Percentiles rank a stretch among this genome's conserved stretches.
phyloP scores from a whole-genome alignment of 2,113 vertebrate species.

The Hippoglossus stenolepis region DNA sequence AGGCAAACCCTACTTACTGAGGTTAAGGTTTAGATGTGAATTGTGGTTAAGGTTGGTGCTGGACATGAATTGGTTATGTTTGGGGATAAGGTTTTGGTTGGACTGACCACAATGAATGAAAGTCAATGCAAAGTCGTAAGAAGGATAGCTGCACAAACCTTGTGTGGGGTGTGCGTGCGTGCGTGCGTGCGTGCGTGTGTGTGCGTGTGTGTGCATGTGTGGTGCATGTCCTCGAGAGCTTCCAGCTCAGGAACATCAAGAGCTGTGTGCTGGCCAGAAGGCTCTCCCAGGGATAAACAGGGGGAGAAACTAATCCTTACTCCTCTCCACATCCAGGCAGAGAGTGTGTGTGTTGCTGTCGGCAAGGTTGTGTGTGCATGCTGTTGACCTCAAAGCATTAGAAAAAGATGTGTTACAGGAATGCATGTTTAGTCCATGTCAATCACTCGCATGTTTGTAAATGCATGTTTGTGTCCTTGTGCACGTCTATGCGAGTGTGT shows the following conservation, averaged over 20 bases:
- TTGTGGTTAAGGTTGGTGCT: too few species aligned
- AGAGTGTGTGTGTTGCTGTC: constrained; percentile 28
- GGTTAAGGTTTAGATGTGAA: too few species aligned
- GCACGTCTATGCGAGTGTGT: constrained; percentile 25
- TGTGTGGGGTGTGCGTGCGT: constrained; percentile 19
- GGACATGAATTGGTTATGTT: too few species aligned
- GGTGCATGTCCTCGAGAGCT: constrained; percentile 40
- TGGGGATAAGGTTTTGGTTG: too few species aligned
- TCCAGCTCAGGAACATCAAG: constrained; percentile 74
- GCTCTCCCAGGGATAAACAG: constrained; percentile 72
- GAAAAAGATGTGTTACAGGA: constrained; percentile 45
- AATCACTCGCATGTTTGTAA: constrained; percentile 58
- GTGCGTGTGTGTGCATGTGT: background rate
- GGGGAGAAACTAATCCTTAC: constrained; percentile 70
- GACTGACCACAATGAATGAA: background rate
- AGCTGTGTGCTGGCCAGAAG: constrained; percentile 71
- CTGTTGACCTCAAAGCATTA: constrained; percentile 61
- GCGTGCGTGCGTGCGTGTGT: background rate
- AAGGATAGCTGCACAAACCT: background rate
- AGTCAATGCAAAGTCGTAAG: background rate
- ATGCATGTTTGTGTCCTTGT: constrained; percentile 31
- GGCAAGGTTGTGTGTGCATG: constrained; percentile 45
- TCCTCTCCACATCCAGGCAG: constrained; percentile 55
- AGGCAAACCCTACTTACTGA: too few species aligned
- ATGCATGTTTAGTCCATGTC: constrained; percentile 55